Evolutionary conservation across 2,797 vertebrate genomes (phyloP), one percentile per base, ranked within the genome.

Genomic region (Sebastes trivittatus): DNA sequence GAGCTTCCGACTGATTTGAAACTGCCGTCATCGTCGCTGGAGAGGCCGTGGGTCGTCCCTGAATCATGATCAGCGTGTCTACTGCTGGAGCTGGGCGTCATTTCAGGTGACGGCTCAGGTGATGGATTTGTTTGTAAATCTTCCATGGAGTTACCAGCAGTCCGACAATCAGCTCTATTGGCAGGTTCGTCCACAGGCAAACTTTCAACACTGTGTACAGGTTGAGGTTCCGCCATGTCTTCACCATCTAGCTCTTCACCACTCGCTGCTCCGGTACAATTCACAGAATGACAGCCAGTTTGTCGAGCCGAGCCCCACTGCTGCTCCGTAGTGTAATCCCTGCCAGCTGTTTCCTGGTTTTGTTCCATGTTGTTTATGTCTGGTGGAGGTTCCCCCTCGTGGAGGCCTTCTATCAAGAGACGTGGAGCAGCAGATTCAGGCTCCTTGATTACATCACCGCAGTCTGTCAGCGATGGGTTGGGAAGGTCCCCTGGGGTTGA

Each of bases 321-420:
- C 75, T 89, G 79, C 73, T 92, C 90, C 6, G 60, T 55, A 30
- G 69, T 18, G 70, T 93, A 92, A 94, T 94, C 92, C 92, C 82
- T 46, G 80, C 82, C 93, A 95, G 94, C 93, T 94, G 93, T 93
- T 95, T 95, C 94, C 94, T 95, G 93, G 87, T 92, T 94, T 94
- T 95, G 93, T 94, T 94, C 89, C 75, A 77, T 69, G 87, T 73
- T 92, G 92, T 92, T 91, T 89, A 80, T 91, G 90, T 93, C 92
- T 89, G 91, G 82, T 78, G 87, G 88, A 91, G 83, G 90, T 90
- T 93, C 92, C 82, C 87, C 88, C 85, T 94, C 70, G 1, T 67
- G 78, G 80, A 90, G 91, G 89, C 87, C 85, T 88, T 89, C 91
- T 89, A 92, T 92, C 91, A 85, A 66, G 83, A 87, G 88, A 86